Evolutionary conservation across 2,113 vertebrate species (phyloP).

Genomic region (Podocnemis expansa): DNA sequence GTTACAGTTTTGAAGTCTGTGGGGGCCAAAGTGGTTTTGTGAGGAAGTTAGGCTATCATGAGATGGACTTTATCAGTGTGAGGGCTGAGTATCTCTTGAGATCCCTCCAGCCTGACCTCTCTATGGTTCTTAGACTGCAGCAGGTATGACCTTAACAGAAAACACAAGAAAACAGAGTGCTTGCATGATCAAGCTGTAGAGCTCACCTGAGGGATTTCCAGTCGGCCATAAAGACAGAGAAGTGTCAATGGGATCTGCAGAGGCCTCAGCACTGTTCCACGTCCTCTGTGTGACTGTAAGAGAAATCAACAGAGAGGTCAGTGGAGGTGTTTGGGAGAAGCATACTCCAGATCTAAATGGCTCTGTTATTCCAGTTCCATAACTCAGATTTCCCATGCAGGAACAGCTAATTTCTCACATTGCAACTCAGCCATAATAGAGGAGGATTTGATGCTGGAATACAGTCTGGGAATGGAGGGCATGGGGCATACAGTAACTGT

Average conservation of each 20-base stretch:
- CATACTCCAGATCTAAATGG: not conserved
- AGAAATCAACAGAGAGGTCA: not conserved
- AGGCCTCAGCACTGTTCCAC: not conserved
- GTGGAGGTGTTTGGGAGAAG: not conserved
- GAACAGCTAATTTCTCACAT: not conserved
- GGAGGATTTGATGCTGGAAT: not conserved
- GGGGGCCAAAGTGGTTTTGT: too few species aligned
- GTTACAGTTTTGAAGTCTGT: too few species aligned
- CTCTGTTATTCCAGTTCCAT: too few species aligned
- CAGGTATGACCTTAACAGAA: not conserved
- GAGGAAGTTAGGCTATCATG: too few species aligned
- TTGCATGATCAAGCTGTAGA: not conserved
- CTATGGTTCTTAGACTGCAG: too few species aligned
- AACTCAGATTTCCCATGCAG: not conserved
- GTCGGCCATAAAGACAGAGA: not conserved
- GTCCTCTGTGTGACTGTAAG: not conserved
- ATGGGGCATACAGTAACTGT: not conserved
- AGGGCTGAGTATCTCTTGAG: too few species aligned
- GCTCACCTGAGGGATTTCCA: not conserved
- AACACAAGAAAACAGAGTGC: not conserved
- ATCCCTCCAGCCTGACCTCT: too few species aligned
- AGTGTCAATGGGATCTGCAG: too few species aligned
- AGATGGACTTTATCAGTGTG: not conserved
- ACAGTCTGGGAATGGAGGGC: not conserved
- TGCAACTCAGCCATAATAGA: rapidly evolving